A percentile compares a stretch with the other conserved stretches of the same genome.
These are phyloP conservation scores for Rhinoptilus africanus DNA, from an alignment of 2,113 vertebrate species.

Conservation along the genomic window DNA sequence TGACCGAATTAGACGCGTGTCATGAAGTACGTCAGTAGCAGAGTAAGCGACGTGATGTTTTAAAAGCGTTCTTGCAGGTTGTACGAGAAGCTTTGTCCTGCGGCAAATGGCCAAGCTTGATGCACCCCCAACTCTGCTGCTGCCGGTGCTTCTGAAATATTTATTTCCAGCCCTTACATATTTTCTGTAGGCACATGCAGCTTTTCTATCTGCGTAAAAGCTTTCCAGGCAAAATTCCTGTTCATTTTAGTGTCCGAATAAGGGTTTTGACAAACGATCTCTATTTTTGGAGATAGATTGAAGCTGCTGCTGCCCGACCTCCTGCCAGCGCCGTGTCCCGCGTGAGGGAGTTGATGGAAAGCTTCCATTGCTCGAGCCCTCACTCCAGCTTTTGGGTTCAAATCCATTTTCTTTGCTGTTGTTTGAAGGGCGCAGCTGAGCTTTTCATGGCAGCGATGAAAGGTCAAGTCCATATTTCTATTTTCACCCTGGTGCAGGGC, in stretches of 20 bases:
- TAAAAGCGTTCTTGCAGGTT: rapidly evolving
- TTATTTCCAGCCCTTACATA: neutral
- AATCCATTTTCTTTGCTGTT: neutral
- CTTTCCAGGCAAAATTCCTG: neutral
- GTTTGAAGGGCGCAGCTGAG: neutral
- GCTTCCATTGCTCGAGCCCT: neutral
- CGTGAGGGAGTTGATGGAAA: rapidly evolving
- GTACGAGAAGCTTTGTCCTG: neutral
- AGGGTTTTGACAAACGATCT: neutral
- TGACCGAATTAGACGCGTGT: rapidly evolving
- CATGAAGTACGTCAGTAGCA: rapidly evolving
- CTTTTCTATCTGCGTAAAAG: neutral
- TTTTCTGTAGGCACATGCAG: neutral
- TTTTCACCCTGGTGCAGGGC: neutral
- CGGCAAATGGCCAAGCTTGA: neutral
- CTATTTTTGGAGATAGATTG: neutral
- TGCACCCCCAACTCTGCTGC: neutral
- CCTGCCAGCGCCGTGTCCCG: rapidly evolving
- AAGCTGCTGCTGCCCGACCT: neutral
- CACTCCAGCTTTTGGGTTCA: neutral
- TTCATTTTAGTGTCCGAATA: neutral
- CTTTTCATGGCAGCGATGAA: neutral
- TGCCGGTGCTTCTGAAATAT: neutral
- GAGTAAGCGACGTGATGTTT: rapidly evolving
- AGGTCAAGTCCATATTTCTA: neutral